These are phyloP conservation scores for Taxidea taxus DNA, from an alignment of 2,113 vertebrate genomes.

Conservation along the genomic window DNA sequence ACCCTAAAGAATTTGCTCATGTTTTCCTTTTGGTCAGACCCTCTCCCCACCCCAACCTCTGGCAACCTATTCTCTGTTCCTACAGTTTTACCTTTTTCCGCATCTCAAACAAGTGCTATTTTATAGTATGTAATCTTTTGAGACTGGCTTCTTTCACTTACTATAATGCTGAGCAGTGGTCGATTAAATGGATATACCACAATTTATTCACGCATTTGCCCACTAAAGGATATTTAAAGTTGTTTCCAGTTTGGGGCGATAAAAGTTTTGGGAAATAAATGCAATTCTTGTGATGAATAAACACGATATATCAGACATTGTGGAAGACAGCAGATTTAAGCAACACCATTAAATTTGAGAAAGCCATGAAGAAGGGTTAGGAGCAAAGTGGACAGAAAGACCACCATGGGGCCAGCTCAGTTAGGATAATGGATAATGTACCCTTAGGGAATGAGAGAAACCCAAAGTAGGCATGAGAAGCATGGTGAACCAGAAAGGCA, in stretches of 20 bases:
- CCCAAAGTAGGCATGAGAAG: not conserved
- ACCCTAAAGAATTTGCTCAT: not conserved
- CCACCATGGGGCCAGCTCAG: accelerated
- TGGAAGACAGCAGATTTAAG: not conserved
- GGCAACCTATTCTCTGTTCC: not conserved
- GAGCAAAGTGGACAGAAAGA: not conserved
- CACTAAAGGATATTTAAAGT: not conserved
- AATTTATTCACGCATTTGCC: not conserved
- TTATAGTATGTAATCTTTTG: not conserved
- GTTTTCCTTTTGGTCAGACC: not conserved
- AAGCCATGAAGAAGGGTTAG: not conserved
- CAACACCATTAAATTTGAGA: not conserved
- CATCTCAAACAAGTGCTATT: not conserved
- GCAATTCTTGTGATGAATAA: not conserved
- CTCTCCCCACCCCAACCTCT: not conserved
- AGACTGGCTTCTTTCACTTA: not conserved
- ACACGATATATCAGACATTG: not conserved
- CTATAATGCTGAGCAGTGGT: not conserved
- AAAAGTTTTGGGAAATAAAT: not conserved
- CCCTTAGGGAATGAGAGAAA: not conserved
- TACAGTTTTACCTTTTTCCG: not conserved
- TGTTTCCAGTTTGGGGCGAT: not conserved
- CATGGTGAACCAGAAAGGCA: not conserved
- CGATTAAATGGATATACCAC: not conserved
- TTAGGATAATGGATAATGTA: too few relatives aligned